phyloP scores from a whole-genome alignment of 2,888 invertebrate species.

The Tubulanus polymorphus region DNA sequence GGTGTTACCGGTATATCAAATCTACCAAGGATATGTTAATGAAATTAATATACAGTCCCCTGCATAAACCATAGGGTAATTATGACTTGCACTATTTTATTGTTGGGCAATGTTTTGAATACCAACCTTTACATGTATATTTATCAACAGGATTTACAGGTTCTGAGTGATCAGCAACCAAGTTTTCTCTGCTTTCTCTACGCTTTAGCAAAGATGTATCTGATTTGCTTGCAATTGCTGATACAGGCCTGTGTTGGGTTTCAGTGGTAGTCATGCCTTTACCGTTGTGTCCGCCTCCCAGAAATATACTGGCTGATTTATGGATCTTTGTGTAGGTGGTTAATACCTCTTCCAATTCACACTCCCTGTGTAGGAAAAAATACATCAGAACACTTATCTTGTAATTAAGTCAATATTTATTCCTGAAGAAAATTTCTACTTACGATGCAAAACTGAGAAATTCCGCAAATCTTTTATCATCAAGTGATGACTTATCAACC shows the following conservation, averaged over 20 bases:
- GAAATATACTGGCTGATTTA: constrained; percentile 52
- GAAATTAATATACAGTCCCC: too few relatives aligned
- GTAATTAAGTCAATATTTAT: too few relatives aligned
- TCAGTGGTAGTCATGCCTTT: constrained; percentile 7
- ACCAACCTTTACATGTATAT: too few relatives aligned
- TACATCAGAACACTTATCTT: neutral
- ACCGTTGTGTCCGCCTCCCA: constrained; percentile 31
- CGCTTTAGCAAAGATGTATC: constrained; percentile 19
- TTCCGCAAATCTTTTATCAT: constrained; percentile 42
- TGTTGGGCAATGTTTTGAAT: too few relatives aligned
- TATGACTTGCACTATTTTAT: too few relatives aligned
- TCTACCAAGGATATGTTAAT: too few relatives aligned
- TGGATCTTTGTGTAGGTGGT: constrained; percentile 53
- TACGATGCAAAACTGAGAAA: constrained; percentile 46
- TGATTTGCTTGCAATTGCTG: neutral
- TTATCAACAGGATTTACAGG: too few relatives aligned
- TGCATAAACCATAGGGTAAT: too few relatives aligned
- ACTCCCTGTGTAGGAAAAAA: constrained; percentile 35
- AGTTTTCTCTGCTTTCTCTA: constrained; percentile 16
- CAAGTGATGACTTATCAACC: constrained; percentile 27
- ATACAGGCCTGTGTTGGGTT: constrained; percentile 9
- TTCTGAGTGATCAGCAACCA: too few relatives aligned
- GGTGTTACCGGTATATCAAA: too few relatives aligned
- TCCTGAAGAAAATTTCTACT: neutral
- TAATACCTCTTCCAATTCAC: constrained; percentile 50